A percentile compares a stretch with the other conserved stretches of the same genome.
These are phyloP conservation scores for Onychomys leucogaster DNA, from an alignment of 2,797 vertebrate genomes.

Conservation along the genomic window DNA sequence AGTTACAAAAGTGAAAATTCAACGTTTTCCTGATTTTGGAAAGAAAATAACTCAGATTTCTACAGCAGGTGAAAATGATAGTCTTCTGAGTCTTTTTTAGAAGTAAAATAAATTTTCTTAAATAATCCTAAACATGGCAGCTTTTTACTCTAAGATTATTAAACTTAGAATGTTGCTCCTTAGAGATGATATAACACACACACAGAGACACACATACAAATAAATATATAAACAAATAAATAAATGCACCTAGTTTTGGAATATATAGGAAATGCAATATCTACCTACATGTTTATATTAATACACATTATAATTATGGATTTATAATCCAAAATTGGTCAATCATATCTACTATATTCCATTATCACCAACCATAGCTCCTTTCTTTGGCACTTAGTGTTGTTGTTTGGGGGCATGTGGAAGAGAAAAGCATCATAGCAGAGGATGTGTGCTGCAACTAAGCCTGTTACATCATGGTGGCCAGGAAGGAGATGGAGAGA, in stretches of 20 bases:
- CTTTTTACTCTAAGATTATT: constrained; percentile 6
- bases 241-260: not conserved
- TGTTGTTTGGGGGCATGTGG: no score
- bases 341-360: not conserved
- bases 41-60: not conserved
- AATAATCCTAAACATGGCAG: not conserved
- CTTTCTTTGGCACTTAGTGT: no score
- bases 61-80: not conserved
- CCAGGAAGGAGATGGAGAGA: not conserved
- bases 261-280: not conserved
- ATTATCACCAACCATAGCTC: fast-evolving
- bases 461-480: not conserved
- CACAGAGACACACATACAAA: not conserved
- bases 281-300: not conserved
- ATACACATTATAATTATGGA: not conserved
- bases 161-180: not conserved
- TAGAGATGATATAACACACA: not conserved
- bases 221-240: not conserved
- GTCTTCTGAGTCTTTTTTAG: not conserved
- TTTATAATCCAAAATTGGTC: no score
- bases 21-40: not conserved
- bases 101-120: constrained; percentile 18
- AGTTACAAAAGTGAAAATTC: not conserved
- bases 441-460: not conserved
- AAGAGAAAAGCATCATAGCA: no score